These are phyloP conservation scores for Metopia argyrocephala DNA, from an alignment of 2,888 invertebrate species.

Conservation along the genomic window DNA sequence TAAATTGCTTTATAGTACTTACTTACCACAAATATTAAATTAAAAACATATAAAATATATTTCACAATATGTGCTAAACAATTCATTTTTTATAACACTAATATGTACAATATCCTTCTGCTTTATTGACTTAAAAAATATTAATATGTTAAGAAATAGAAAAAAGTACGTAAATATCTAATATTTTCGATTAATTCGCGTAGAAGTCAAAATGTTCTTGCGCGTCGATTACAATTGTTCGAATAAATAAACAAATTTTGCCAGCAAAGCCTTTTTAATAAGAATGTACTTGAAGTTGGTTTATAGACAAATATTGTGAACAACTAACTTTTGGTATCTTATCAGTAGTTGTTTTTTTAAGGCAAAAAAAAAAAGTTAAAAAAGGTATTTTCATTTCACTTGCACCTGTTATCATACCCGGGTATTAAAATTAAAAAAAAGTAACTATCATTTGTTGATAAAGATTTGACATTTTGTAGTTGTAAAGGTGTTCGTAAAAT, in stretches of 20 bases:
- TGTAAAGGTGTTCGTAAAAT: too few relatives aligned
- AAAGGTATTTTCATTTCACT: too few relatives aligned
- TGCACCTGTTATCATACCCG: background rate
- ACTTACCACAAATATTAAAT: constrained; percentile 76
- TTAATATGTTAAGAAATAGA: background rate
- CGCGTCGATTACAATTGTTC: constrained; percentile 32
- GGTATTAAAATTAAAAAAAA: background rate
- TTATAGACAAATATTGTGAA: constrained; percentile 4
- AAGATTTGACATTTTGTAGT: background rate
- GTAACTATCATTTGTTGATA: background rate
- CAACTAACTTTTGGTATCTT: constrained; percentile 39
- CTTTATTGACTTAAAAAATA: background rate
- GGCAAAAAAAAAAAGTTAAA: background rate
- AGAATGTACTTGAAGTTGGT: constrained; percentile 13
- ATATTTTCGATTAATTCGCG: constrained; percentile 2
- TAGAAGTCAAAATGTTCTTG: constrained; percentile 5
- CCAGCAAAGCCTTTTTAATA: constrained; percentile 41
- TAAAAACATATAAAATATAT: constrained; percentile 75
- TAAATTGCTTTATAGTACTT: background rate
- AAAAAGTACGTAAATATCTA: too few relatives aligned
- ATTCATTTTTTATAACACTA: constrained; percentile 69
- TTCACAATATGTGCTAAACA: constrained; percentile 73
- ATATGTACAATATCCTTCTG: background rate
- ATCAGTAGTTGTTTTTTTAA: constrained; percentile 21
- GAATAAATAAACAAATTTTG: constrained; percentile 43